Evolutionary conservation across 1,140 invertebrate species (phyloP), one percentile per base, ranked within the genome.

Genomic region (Calosoma granatense): DNA sequence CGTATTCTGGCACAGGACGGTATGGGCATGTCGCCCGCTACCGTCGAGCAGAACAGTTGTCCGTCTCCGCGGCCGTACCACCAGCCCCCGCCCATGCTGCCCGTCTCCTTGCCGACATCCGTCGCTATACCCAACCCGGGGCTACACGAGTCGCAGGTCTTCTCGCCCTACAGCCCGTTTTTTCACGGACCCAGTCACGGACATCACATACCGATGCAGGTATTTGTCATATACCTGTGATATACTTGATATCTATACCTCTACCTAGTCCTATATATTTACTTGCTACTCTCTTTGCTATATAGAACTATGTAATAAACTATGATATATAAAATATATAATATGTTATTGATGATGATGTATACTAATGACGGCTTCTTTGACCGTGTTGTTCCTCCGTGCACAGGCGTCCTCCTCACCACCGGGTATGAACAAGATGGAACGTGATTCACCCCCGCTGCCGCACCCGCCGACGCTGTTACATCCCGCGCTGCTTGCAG

Each of bases 91-190:
- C 87, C 90, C 61, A 84, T 90, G 79, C 80, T 93, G 66, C 87
- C 87, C 52, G 87, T 88, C 51, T 92, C 91, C 57, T 79, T 94
- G 70, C 90, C 92, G 58, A 94, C 92, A 39, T 90, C 90, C 56
- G 93, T 97, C 67, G 93, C 93, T 69, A 96, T 97, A 74, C 91
- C 93, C 54, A 97, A 97, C 75, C 94, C 93, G 41, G 90, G 91
- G 66, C 79, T 97, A 61, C 91, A 95, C 76, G 92, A 96, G 74
- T 93, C 90, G 60, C 90, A 95, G 75, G 86, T 96, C 63, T 93
- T 93, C 73, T 92, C 89, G 57, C 88, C 90, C 57, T 92, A 91
- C 74, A 88, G 86, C 67, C 88, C 88, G 58, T 92, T 93, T 76
- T 90, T 90, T 74, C 82, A 83, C 63, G 74, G 72, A 61, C 72